Evolutionary conservation across 2,113 vertebrate species (phyloP), one percentile per base, ranked within the genome.

Genomic region (Pygoscelis adeliae): DNA sequence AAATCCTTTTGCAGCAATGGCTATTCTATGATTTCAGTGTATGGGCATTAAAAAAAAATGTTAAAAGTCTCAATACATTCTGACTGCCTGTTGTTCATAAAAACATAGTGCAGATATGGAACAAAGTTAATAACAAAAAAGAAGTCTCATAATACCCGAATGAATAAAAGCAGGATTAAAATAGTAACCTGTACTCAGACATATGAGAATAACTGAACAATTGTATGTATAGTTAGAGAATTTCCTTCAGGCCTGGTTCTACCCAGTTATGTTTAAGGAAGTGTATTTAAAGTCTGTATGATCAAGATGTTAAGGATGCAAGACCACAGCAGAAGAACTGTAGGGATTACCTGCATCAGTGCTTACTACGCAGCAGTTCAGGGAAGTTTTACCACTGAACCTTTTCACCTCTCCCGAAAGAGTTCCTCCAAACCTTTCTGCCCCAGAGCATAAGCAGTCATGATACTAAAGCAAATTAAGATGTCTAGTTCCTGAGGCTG

Each of bases 91-190:
- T 26, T 15, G 76, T 38, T 77, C 47, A 76, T 23, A 76, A 83
- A 76, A 62, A 7, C 9, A 62, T 21, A 32, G 15, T 20, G 25
- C 15, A 47, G 65, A 50, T 23, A 50, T 2, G 1, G 14, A 77
- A 85, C 14, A 65, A 47, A 73, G 3, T 17, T 61, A 90, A 9
- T 17, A 61, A 50, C 10, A 42, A 63, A 46, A 52, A 47, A 38
- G 15, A 74, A 21, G 38, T 21, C 34, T 74, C 30, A 2, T 26
- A 90, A 85, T 13, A 92, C 69, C 46, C 25, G 4, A 89, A 87
- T 52, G 30, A 92, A 50, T 47, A 91, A 73, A 87, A 83, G 44
- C 27, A 87, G 18, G n/a, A 66, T 71, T 94, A 72, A 76, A 91
- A 76, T 8, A 89, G 18, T 32, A 73, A 42, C 9, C 26, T 52